A percentile compares a stretch with the other conserved stretches of the same genome.
phyloP scores from a whole-genome alignment of 2,113 vertebrate genomes.

The Ellobius talpinus region DNA sequence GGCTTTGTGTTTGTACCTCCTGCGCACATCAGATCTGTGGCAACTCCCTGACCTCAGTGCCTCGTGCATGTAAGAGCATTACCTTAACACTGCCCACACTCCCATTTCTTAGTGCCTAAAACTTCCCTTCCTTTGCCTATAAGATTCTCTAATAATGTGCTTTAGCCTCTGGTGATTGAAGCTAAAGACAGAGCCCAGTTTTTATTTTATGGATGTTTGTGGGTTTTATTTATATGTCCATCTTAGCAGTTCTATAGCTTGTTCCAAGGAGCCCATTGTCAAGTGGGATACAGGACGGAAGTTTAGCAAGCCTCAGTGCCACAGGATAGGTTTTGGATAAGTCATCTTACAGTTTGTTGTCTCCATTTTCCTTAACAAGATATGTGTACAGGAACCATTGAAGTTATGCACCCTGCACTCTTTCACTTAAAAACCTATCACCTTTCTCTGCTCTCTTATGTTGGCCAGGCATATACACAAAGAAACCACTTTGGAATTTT shows the following conservation, averaged over 20 bases:
- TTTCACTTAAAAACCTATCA: not conserved
- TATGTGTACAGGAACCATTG: not conserved
- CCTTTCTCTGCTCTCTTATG: not conserved
- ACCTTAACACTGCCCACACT: too few relatives aligned
- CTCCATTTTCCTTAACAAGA: not conserved
- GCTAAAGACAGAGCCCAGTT: not conserved
- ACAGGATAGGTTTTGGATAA: not conserved
- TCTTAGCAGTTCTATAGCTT: not conserved
- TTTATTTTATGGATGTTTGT: not conserved
- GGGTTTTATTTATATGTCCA: not conserved
- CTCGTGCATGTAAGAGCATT: not conserved
- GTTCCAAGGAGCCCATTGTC: not conserved
- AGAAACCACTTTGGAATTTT: not conserved
- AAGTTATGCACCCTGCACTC: not conserved
- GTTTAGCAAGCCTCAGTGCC: not conserved
- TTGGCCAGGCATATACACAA: not conserved
- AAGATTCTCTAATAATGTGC: not conserved
- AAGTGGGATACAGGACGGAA: not conserved
- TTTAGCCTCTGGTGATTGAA: not conserved
- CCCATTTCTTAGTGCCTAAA: not conserved
- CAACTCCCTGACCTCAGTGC: not conserved
- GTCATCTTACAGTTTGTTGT: not conserved
- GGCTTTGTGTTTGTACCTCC: not conserved
- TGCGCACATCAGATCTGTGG: not conserved
- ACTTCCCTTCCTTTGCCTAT: not conserved